A percentile compares a stretch with the other conserved stretches of the same genome.
Evolutionary conservation across 2,888 invertebrate species (phyloP).

Genomic region (Cryptosula pallasiana): DNA sequence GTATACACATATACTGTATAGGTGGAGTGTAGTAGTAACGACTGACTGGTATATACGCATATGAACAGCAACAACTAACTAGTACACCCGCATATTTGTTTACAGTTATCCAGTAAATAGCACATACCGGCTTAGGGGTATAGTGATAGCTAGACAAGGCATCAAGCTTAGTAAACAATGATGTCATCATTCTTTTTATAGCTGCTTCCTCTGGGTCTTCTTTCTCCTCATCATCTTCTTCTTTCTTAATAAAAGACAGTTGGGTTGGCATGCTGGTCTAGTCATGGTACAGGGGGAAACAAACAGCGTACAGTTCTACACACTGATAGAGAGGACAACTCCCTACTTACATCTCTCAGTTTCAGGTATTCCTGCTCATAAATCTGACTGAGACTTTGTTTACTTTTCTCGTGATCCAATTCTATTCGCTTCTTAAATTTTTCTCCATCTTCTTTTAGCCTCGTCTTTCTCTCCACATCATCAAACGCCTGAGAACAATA

Average conservation of each 20-base stretch:
- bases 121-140: slow-evolving; percentile 73
- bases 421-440: slow-evolving; percentile 82
- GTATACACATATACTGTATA: too few species aligned
- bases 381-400: slow-evolving; percentile 83
- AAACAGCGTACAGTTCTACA: too few species aligned
- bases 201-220: slow-evolving; percentile 67
- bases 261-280: too few species aligned
- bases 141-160: slow-evolving; percentile 90
- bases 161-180: slow-evolving; percentile 79
- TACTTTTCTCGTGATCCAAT: slow-evolving; percentile 88
- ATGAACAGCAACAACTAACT: too few species aligned
- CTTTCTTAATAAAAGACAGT: neutral
- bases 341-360: slow-evolving; percentile 7
- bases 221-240: slow-evolving; percentile 55
- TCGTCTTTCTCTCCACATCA: slow-evolving; percentile 81
- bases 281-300: too few species aligned
- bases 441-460: slow-evolving; percentile 73
- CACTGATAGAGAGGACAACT: too few species aligned
- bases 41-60: too few species aligned
- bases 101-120: too few species aligned
- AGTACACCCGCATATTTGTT: too few species aligned
- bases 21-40: too few species aligned
- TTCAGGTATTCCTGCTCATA: slow-evolving; percentile 68
- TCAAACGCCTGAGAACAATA: slow-evolving; percentile 70
- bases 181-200: slow-evolving; percentile 69